These are phyloP conservation scores for Eupithecia subumbrata DNA, from an alignment of 2,888 invertebrate genomes.

Conservation along the genomic window DNA sequence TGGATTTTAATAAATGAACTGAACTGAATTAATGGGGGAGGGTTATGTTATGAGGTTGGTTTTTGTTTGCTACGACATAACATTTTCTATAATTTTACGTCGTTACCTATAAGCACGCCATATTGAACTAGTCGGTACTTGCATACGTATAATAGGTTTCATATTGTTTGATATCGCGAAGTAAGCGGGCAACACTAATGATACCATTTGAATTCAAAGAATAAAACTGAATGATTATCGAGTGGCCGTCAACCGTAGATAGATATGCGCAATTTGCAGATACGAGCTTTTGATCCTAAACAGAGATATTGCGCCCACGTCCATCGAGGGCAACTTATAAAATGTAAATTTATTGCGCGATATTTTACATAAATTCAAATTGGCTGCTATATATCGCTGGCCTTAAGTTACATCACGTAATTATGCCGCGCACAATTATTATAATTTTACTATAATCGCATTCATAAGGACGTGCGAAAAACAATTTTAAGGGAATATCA, in stretches of 20 bases:
- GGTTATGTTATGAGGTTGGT: no score
- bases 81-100: not conserved
- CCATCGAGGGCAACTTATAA: slow-evolving; percentile 73
- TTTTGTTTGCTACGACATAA: not conserved
- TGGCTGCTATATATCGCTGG: slow-evolving; percentile 74
- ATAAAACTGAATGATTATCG: slow-evolving; percentile 36
- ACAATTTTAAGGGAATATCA: slow-evolving; percentile 74
- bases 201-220: slow-evolving; percentile 7
- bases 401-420: slow-evolving; percentile 79
- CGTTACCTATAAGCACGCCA: not conserved
- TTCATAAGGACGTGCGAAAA: slow-evolving; percentile 81
- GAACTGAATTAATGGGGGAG: no score
- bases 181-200: slow-evolving; percentile 12
- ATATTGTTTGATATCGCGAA: not conserved
- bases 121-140: not conserved
- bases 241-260: slow-evolving; percentile 51
- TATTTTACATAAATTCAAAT: slow-evolving; percentile 83
- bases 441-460: slow-evolving; percentile 82
- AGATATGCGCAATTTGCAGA: slow-evolving; percentile 67
- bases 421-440: slow-evolving; percentile 80
- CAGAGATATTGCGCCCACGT: slow-evolving; percentile 74
- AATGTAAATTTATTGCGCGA: slow-evolving; percentile 82
- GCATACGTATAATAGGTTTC: not conserved
- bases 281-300: slow-evolving; percentile 72
- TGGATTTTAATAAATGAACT: no score